These are phyloP conservation scores for Loxodonta africana DNA, from an alignment of 2,113 vertebrate species.

Conservation along the genomic window DNA sequence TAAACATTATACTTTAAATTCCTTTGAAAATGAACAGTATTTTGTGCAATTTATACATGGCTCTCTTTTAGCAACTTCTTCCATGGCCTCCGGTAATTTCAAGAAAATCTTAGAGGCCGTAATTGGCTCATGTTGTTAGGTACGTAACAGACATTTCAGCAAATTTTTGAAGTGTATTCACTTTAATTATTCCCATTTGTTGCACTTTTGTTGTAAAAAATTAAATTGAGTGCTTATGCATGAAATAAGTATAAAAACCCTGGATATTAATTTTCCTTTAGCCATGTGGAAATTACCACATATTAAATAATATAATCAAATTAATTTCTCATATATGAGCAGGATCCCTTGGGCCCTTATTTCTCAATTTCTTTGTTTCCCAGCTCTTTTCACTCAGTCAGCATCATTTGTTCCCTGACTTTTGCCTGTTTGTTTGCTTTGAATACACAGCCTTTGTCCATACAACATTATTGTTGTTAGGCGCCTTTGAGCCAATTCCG, in stretches of 20 bases:
- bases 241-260: neutral
- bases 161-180: conserved; percentile 10
- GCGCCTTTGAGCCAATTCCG: too few relatives aligned
- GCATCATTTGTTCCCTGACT: neutral
- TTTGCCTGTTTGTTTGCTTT: neutral
- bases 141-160: neutral
- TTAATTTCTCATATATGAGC: neutral
- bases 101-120: neutral
- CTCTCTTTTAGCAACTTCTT: neutral
- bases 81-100: neutral
- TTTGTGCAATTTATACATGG: neutral
- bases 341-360: neutral
- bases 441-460: neutral
- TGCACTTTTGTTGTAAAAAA: neutral
- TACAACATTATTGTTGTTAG: neutral
- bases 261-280: conserved; percentile 44
- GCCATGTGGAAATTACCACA: neutral
- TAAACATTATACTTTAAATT: neutral
- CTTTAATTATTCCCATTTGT: conserved; percentile 38
- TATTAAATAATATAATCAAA: conserved; percentile 14
- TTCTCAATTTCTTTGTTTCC: neutral
- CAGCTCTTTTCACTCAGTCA: neutral
- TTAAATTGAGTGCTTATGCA: neutral
- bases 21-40: neutral
- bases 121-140: neutral